Evolutionary conservation across 2,888 invertebrate species (phyloP), one percentile per base, ranked within the genome.

Genomic region (Nemurella pictetii): DNA sequence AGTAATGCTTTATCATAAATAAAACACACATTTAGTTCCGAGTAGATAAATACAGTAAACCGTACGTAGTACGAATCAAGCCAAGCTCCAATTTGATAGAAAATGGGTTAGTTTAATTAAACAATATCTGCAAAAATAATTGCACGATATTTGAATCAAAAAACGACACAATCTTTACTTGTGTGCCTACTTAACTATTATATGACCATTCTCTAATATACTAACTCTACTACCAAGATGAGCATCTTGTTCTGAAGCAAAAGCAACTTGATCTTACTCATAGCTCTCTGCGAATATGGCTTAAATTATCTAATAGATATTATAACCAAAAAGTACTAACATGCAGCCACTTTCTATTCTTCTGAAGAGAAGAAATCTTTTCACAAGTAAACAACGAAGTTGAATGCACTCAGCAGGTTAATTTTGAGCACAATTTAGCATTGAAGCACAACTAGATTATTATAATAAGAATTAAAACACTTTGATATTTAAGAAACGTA

Each of bases 131-230:
- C 55, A 55, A 55, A 55, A 55, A 20, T 55, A 55, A 20, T 55
- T 55, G 55, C 55, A 55, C 55, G 20, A 55, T 55, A 55, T 55
- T 55, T 55, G 55, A 75, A 75, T 75, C 75, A 75, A 75, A 84
- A 84, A 80, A 35, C 80, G 27, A 84, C 84, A 84, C 84, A 84
- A 84, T 84, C 84, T 84, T 55, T 84, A 84, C 83, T 78, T 84
- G 78, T 80, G 84, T 84, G 84, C 84, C 84, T 84, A 84, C 25
- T 84, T 35, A 27, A 55, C 55, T 55, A n/a, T n/a, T n/a, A n/a
- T n/a, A n/a, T 55, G 55, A 55, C 55, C 55, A 55, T 55, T 20
- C 55, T 55, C 20, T 55, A 3, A 55, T 20, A 55, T 55, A 55
- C 35, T 12, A 7, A 35, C 55, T 55, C 55, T 20, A 55, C 55